Base-by-base conservation (phyloP, 2,113 vertebrate genomes). In the Isurus oxyrinchus region DNA sequence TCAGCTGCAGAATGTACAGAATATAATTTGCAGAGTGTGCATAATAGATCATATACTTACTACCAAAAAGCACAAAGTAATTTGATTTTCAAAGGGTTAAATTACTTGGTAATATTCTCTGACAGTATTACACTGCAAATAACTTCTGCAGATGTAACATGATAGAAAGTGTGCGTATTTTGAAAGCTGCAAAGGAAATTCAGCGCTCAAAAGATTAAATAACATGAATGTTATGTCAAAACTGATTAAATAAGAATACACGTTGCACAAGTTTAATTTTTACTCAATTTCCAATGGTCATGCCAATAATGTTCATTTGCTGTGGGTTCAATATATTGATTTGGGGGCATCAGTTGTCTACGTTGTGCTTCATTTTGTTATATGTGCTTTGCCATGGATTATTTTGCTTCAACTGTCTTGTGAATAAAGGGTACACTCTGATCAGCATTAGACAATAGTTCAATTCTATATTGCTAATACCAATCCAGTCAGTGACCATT, bases 171-270 rank as follows among this genome's bases (percentile, higher is more conserved):
- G 94, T 95, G 44, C 69, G 44, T 76, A 72, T 95, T 95, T 95
- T 95, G 94, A 72, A 95, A 95, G 44, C 67, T 95, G 94, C 49
- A 69, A 55, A 95, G 94, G 94, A 95, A 95, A 72, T 72, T 95
- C 63, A 69, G 93, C 35, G 63, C 63, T 67, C 63, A 95, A 95
- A 95, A 69, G 93, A 95, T 95, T 95, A 69, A 95, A 95, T 95
- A 67, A 95, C 93, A 95, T 69, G 93, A 95, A 66, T 67, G 63
- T 95, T 95, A 95, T 95, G 63, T 95, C 93, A 95, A 72, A 95
- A 95, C 40, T 49, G 66, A 72, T 76, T 95, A 95, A 53, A 95
- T 53, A 72, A 72, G 44, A 95, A 35, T 67, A 72, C 49, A 69
- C 94, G 19, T 72, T 95, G 13, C 40, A 0, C 63, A 55, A 72